Base-by-base conservation (phyloP, 1,140 invertebrate species). In the Globodera ellingtonae region DNA sequence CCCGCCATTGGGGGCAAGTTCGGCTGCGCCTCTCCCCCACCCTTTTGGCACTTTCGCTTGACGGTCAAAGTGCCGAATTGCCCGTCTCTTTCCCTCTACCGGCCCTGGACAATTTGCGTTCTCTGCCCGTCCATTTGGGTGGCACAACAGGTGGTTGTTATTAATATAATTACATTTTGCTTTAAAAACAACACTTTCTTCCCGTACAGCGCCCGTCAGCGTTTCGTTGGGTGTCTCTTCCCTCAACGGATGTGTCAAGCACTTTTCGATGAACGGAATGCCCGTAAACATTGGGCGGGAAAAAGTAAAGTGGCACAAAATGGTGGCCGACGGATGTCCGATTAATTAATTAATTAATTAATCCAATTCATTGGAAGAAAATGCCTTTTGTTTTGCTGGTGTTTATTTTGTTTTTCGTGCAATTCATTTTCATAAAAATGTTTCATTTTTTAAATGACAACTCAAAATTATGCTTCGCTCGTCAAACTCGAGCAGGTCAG, bases 321-420 rank as follows among this genome's bases (percentile, higher is more conserved):
- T 84, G 46, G 69, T 84, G 50, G 44, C 48, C 50, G 56, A 84
- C 56, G 84, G 85, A 79, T 84, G 84, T 77, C 84, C 84, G 10
- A 47, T 72, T 72, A 6, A 24, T 24, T 24, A 72, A 13, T 4
- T 72, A 47, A 72, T 72, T 47, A 21, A 72, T 10, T 72, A n/a
- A 46, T 72, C 24, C 18, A 48, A 72, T 72, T n/a, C 24, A 6
- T 35, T 47, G 24, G n/a, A 8, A 46, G 47, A 50, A 52, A 52
- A 52, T 52, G 50, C 50, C 7, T 52, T 52, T 52, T 52, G 0
- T 52, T 52, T 52, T 52, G 50, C 50, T 7, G 3, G 21, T 72
- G 8, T 35, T 9, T 18, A 48, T 15, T 35, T 18, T 48, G 52
- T 35, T 72, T 52, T 72, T 50, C 47, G 21, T 72, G 52, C n/a